Conservation (phyloP, 92 coral and sea anemone species). For the Desmophyllum pertusum region DNA sequence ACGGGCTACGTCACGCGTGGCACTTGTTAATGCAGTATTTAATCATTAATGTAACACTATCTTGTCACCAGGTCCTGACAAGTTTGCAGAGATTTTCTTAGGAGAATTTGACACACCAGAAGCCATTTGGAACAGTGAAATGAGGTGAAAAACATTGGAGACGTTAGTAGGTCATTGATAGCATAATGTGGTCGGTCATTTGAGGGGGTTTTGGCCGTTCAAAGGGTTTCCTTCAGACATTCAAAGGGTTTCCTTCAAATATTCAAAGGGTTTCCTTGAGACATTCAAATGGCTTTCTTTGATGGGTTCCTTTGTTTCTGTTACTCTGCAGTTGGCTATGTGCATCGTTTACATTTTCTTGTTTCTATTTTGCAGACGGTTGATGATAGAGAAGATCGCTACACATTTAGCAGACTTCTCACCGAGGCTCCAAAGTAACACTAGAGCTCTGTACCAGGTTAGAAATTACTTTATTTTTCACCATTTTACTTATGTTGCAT, state of each 20-base stretch:
- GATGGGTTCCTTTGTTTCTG: background rate
- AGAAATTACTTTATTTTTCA: background rate
- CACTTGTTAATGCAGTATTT: no score
- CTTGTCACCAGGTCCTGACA: slow-evolving; percentile 74
- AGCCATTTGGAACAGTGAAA: slow-evolving; percentile 98
- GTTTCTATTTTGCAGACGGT: slow-evolving; percentile 57
- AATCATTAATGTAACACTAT: background rate
- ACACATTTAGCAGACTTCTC: slow-evolving; percentile 94
- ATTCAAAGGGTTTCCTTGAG: background rate
- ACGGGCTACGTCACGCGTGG: no score
- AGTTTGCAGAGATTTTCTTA: slow-evolving; percentile 92
- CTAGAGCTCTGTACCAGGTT: slow-evolving; percentile 96
- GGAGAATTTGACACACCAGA: slow-evolving; percentile 99
- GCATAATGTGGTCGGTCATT: background rate
- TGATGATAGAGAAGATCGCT: slow-evolving; percentile 98
- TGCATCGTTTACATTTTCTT: background rate
- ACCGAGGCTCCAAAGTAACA: slow-evolving; percentile 97
- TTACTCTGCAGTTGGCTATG: background rate
- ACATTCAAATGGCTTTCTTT: background rate
- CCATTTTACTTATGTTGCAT: background rate
- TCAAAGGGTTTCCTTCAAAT: background rate
- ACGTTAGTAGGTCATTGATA: background rate
- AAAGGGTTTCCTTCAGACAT: background rate
- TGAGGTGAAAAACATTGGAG: slow-evolving; percentile 65
- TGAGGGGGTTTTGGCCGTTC: background rate